phyloP scores from a whole-genome alignment of 2,888 invertebrate species.

The Sipha maydis region DNA sequence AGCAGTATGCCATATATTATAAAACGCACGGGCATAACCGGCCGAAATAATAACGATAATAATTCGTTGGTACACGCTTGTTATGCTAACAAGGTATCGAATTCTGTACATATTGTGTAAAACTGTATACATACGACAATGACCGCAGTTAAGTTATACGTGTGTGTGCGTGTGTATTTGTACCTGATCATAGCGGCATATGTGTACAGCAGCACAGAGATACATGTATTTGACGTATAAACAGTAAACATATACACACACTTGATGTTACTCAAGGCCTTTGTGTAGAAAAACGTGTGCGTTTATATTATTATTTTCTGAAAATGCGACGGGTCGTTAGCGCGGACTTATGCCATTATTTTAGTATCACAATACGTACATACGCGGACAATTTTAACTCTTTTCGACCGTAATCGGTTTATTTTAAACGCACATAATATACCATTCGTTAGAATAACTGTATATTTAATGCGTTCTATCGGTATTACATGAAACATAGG shows the following conservation, averaged over 20 bases:
- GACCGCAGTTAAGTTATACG: background rate
- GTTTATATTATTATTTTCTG: background rate
- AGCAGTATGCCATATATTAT: background rate
- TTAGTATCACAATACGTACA: background rate
- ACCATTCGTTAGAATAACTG: too few relatives aligned
- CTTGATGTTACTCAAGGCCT: background rate
- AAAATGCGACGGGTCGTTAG: slow-evolving; percentile 24
- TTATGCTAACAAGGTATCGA: slow-evolving; percentile 58
- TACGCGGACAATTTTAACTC: background rate
- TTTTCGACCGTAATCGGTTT: too few relatives aligned
- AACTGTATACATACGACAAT: background rate
- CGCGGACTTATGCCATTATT: slow-evolving; percentile 4
- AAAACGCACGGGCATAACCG: background rate
- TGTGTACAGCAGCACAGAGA: background rate
- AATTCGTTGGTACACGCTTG: slow-evolving; percentile 20
- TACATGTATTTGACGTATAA: background rate
- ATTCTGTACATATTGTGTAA: slow-evolving; percentile 15
- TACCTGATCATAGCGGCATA: background rate
- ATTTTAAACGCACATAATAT: background rate
- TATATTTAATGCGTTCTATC: too few relatives aligned
- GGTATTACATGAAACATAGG: too few relatives aligned
- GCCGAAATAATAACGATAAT: slow-evolving; percentile 25
- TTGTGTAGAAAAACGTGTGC: background rate
- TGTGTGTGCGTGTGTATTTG: background rate
- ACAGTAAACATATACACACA: background rate